These are phyloP conservation scores for Meganola albula DNA, from an alignment of 2,888 invertebrate genomes.

Conservation along the genomic window DNA sequence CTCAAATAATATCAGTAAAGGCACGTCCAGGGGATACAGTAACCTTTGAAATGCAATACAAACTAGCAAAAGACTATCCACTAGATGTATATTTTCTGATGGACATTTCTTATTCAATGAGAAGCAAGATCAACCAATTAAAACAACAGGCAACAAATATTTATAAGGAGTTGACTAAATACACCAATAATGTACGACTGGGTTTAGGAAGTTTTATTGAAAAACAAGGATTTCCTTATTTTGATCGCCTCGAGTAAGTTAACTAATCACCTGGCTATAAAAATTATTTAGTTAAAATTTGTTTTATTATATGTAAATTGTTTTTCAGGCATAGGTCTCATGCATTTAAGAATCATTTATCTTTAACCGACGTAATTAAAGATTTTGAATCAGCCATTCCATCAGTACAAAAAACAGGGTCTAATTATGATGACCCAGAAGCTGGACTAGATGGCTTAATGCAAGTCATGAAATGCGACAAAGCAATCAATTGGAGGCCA, in stretches of 20 bases:
- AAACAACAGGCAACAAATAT: conserved; percentile 67
- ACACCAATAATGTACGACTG: conserved; percentile 81
- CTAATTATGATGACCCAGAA: conserved; percentile 84
- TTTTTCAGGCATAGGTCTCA: conserved; percentile 17
- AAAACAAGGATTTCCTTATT: conserved; percentile 80
- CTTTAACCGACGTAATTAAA: conserved; percentile 77
- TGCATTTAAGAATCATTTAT: conserved; percentile 83
- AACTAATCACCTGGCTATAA: neutral
- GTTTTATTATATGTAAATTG: neutral
- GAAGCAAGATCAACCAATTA: conserved; percentile 70
- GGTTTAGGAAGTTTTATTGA: conserved; percentile 85
- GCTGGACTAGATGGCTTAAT: conserved; percentile 92
- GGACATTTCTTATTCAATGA: conserved; percentile 88
- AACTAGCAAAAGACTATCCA: conserved; percentile 85
- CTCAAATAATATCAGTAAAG: conserved; percentile 70
- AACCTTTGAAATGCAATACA: conserved; percentile 65
- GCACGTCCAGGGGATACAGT: conserved; percentile 65
- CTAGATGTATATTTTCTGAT: conserved; percentile 90
- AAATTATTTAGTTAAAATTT: neutral
- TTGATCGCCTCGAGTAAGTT: conserved; percentile 52
- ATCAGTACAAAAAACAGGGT: conserved; percentile 41
- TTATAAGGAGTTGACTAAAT: conserved; percentile 62
- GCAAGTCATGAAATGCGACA: conserved; percentile 86
- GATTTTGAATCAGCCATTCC: conserved; percentile 37
- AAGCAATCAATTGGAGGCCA: conserved; percentile 85